Conservation (phyloP, 2,113 vertebrate genomes). For the Oriolus oriolus region DNA sequence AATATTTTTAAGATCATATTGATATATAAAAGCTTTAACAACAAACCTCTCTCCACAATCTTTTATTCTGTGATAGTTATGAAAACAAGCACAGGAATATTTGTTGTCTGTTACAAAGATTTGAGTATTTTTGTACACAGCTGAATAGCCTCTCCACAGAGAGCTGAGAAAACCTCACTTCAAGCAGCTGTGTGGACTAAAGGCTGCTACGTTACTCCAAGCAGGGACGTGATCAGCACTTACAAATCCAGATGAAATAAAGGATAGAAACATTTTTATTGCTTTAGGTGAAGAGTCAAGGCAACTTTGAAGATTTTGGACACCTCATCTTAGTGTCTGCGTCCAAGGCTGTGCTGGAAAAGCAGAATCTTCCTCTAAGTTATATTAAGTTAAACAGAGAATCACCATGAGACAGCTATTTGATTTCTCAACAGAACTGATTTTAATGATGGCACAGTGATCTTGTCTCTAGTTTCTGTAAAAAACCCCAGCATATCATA, state of each 20-base stretch:
- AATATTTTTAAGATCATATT: background rate
- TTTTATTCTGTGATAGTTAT: background rate
- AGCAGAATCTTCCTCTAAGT: background rate
- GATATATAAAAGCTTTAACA: background rate
- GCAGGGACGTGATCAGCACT: background rate
- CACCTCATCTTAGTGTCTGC: background rate
- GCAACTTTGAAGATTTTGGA: background rate
- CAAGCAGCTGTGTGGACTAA: background rate
- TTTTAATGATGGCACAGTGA: background rate
- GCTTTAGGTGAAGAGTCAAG: background rate
- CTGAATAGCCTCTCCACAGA: background rate
- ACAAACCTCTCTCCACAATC: background rate
- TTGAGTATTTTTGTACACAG: background rate
- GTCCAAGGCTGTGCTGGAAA: background rate
- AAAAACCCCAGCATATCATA: rapidly evolving
- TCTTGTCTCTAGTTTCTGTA: background rate
- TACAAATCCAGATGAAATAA: background rate
- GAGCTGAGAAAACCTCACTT: background rate
- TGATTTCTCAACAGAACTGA: background rate
- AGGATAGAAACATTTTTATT: background rate
- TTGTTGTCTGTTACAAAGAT: background rate
- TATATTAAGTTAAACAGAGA: background rate
- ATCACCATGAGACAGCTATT: background rate
- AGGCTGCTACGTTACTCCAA: background rate
- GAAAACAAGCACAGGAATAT: background rate